Evolutionary conservation across 2,888 invertebrate species (phyloP), one percentile per base, ranked within the genome.

Genomic region (Tupiocoris notatus): DNA sequence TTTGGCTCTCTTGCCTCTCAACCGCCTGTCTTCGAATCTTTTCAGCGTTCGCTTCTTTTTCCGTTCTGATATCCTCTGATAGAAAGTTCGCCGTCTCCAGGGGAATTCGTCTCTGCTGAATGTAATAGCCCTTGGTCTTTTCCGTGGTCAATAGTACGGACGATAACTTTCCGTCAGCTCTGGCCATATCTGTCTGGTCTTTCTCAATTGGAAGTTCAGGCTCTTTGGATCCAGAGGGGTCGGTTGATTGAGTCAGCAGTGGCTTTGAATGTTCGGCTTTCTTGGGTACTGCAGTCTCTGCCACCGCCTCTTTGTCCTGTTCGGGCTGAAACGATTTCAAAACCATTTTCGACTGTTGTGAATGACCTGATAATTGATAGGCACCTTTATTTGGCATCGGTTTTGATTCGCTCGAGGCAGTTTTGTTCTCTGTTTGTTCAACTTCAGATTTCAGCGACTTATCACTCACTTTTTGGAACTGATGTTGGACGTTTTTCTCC

Each of bases 121-220:
- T 67, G 67, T 22, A 67, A 57, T 67, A 57, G 23, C 17, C 16
- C 54, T 57, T 67, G 1, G 67, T 57, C 56, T 20, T 9, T 7
- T 67, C 57, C 9, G 57, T 7, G 12, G 54, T 65, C 57, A 57
- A n/a, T 12, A 39, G 12, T 12, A 7, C 12, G 39, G 6, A 12
- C 39, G 39, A 39, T 12, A 7, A n/a, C n/a, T n/a, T n/a, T n/a
- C n/a, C n/a, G n/a, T n/a, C n/a, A n/a, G n/a, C n/a, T n/a, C n/a
- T n/a, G n/a, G n/a, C n/a, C n/a, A n/a, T n/a, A n/a, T n/a, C n/a
- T n/a, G n/a, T n/a, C n/a, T n/a, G n/a, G n/a, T n/a, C 39, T 7
- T 39, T 12, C 12, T 39, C 39, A 39, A 12, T 7, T 39, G 6
- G 39, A 3, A 39, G 6, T 39, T 39, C 39, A 39, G 39, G 39